Evolutionary conservation across 2,113 vertebrate species (phyloP).

Genomic region (Corythoichthys haematopterus): DNA sequence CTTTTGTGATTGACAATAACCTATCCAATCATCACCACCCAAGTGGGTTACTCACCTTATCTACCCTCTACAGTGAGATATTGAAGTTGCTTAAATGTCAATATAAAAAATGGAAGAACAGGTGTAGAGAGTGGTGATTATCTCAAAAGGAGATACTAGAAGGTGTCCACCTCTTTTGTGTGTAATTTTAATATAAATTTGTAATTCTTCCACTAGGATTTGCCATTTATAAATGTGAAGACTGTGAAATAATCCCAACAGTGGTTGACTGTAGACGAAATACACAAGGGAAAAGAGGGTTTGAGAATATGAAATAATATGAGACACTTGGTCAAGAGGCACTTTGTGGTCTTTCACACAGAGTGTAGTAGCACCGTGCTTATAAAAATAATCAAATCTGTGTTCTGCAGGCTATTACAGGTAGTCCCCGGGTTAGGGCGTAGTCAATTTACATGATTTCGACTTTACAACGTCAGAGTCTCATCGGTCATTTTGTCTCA

Average conservation of each 20-base stretch:
- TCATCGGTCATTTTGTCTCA: no score
- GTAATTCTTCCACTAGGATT: neutral
- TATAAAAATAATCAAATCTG: neutral
- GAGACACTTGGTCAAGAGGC: neutral
- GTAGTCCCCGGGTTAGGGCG: no score
- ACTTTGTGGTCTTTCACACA: neutral
- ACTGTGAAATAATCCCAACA: neutral
- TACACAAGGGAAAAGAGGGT: neutral
- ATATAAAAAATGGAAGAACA: slow-evolving; percentile 53
- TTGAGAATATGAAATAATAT: neutral
- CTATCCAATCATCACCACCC: neutral
- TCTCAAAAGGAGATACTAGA: slow-evolving; percentile 40
- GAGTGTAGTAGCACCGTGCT: neutral
- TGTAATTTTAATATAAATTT: neutral
- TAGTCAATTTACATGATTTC: no score
- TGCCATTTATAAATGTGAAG: neutral
- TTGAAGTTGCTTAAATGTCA: slow-evolving; percentile 67
- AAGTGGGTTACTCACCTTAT: slow-evolving; percentile 36
- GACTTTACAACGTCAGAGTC: no score
- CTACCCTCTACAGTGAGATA: slow-evolving; percentile 27
- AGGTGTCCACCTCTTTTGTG: slow-evolving; percentile 32
- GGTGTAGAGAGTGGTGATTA: slow-evolving; percentile 38
- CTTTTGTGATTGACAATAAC: slow-evolving; percentile 16
- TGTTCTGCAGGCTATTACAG: neutral
- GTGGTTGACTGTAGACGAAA: neutral